These are phyloP conservation scores for Eurystomus gularis DNA, from an alignment of 2,113 vertebrate species.

Conservation along the genomic window DNA sequence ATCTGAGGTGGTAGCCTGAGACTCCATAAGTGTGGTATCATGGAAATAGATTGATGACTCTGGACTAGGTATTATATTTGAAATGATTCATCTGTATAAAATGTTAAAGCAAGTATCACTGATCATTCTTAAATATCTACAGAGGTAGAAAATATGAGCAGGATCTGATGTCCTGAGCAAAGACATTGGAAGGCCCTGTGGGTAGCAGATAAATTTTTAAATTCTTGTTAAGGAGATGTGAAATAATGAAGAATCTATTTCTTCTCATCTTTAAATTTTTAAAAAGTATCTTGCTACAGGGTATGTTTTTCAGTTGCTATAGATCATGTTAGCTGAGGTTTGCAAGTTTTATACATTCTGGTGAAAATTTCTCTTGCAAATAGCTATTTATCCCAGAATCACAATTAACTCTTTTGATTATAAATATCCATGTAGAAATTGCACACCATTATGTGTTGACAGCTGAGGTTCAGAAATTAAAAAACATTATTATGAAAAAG, in stretches of 20 bases:
- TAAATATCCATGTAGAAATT: neutral
- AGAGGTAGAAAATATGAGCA: neutral
- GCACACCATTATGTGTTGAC: neutral
- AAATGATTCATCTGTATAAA: neutral
- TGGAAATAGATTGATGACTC: neutral
- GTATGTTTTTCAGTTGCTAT: neutral
- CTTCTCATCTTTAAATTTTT: neutral
- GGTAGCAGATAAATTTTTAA: neutral
- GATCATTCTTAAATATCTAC: neutral
- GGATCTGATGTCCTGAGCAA: neutral
- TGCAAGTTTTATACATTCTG: neutral
- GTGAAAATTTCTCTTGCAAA: neutral
- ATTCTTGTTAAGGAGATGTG: neutral
- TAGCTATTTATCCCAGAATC: neutral
- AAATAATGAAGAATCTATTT: neutral
- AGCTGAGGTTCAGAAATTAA: neutral
- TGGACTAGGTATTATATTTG: neutral
- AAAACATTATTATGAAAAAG: neutral
- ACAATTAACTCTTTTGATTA: neutral
- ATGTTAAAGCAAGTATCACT: neutral
- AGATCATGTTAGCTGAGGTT: neutral
- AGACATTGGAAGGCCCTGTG: neutral
- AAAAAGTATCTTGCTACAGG: neutral
- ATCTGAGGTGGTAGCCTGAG: neutral
- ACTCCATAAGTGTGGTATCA: neutral